Conservation (phyloP, 2,888 invertebrate genomes). For the Tupiocoris notatus region DNA sequence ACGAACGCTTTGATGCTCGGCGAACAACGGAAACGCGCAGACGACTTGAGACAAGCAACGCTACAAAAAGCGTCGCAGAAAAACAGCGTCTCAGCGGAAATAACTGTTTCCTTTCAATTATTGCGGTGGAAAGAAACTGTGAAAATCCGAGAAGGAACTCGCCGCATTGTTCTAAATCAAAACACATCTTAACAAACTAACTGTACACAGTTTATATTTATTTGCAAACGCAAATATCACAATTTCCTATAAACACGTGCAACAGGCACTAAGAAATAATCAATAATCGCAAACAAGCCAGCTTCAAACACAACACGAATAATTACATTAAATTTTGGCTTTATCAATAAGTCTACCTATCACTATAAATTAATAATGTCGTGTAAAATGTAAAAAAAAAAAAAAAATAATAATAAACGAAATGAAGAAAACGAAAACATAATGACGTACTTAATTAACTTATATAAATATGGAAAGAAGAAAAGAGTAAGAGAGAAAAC, state of each 20-base stretch:
- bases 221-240: background rate
- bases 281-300: background rate
- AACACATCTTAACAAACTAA: background rate
- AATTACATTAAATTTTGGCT: background rate
- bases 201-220: background rate
- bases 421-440: background rate
- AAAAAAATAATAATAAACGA: too few species aligned
- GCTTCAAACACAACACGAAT: background rate
- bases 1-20: too few species aligned
- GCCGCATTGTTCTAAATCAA: too few species aligned
- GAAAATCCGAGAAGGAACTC: too few species aligned
- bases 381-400: too few species aligned
- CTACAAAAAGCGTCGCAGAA: too few species aligned
- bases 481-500: background rate
- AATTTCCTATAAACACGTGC: background rate
- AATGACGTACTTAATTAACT: background rate
- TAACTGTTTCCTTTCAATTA: too few species aligned
- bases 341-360: background rate
- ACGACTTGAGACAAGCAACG: too few species aligned
- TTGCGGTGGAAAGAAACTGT: too few species aligned
- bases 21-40: too few species aligned
- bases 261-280: background rate
- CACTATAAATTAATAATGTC: background rate
- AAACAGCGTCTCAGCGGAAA: too few species aligned
- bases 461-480: background rate